Evolutionary conservation across 2,797 vertebrate genomes (phyloP).

Genomic region (Darevskia nairensis): DNA sequence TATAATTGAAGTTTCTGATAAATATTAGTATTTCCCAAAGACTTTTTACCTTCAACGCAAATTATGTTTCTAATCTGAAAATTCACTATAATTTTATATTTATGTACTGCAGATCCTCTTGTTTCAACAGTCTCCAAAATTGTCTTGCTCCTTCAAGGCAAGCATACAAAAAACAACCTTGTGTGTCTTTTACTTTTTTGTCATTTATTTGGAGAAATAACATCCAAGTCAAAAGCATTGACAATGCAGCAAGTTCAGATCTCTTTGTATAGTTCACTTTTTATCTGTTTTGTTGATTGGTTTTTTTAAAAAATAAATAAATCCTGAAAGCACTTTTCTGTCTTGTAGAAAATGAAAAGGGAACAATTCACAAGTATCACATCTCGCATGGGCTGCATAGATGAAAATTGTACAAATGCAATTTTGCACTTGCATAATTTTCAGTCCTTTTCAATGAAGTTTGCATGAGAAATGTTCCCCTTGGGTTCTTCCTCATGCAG

Average conservation of each 20-base stretch:
- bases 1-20: constrained; percentile 61
- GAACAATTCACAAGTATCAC: background rate
- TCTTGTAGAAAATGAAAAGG: constrained; percentile 50
- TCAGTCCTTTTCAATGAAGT: background rate
- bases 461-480: constrained; percentile 13
- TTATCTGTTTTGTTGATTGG: constrained; percentile 50
- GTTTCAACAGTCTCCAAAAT: constrained; percentile 31
- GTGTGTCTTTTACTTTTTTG: background rate
- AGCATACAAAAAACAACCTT: constrained; percentile 36
- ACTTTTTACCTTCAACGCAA: constrained; percentile 63
- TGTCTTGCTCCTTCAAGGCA: constrained; percentile 41
- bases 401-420: background rate
- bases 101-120: constrained; percentile 51
- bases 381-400: background rate
- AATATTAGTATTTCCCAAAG: constrained; percentile 71
- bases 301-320: background rate
- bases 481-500: background rate
- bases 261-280: constrained; percentile 54
- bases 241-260: constrained; percentile 35
- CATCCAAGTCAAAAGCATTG: constrained; percentile 35
- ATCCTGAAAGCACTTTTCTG: constrained; percentile 54
- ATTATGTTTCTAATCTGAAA: constrained; percentile 67
- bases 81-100: constrained; percentile 47
- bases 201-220: constrained; percentile 19
- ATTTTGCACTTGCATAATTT: constrained; percentile 3